Evolutionary conservation across 2,888 invertebrate genomes (phyloP).

Genomic region (Phrixothrix hirtus): DNA sequence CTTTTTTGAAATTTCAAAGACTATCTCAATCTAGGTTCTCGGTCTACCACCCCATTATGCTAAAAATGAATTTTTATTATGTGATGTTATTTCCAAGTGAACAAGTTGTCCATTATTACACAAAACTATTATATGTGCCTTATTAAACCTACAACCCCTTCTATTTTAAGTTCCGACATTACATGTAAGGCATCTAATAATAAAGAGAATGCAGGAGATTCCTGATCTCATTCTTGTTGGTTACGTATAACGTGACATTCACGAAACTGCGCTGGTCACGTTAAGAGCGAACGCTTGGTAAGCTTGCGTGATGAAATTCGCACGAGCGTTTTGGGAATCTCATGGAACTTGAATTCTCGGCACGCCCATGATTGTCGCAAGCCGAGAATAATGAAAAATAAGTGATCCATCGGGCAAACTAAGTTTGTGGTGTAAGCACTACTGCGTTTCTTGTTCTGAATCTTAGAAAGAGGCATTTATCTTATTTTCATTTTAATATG

Average conservation of each 20-base stretch:
- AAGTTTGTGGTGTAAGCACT: conserved; percentile 20
- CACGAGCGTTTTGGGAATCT: conserved; percentile 30
- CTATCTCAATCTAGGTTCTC: too few species aligned
- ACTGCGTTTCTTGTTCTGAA: conserved; percentile 15
- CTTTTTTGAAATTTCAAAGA: too few species aligned
- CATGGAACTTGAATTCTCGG: conserved; percentile 29
- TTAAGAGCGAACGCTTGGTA: conserved; percentile 27
- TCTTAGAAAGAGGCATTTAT: conserved; percentile 11
- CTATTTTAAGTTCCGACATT: conserved; percentile 1
- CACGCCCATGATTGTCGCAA: conserved; percentile 32
- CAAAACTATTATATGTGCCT: too few species aligned
- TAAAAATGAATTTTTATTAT: too few species aligned
- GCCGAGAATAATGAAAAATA: conserved; percentile 34
- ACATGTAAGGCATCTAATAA: conserved; percentile 16
- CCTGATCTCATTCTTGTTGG: conserved; percentile 23
- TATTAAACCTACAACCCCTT: too few species aligned
- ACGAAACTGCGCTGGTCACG: conserved; percentile 22
- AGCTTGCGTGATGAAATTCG: conserved; percentile 34
- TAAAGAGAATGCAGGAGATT: conserved; percentile 23
- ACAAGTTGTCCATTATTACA: too few species aligned
- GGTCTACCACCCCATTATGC: too few species aligned
- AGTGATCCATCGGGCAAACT: conserved; percentile 31
- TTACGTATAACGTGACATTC: conserved; percentile 19
- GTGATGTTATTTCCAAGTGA: too few species aligned
- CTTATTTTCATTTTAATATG: conserved; percentile 6